These are phyloP conservation scores for Diphyllodes magnificus DNA, from an alignment of 2,113 vertebrate genomes.

Conservation along the genomic window DNA sequence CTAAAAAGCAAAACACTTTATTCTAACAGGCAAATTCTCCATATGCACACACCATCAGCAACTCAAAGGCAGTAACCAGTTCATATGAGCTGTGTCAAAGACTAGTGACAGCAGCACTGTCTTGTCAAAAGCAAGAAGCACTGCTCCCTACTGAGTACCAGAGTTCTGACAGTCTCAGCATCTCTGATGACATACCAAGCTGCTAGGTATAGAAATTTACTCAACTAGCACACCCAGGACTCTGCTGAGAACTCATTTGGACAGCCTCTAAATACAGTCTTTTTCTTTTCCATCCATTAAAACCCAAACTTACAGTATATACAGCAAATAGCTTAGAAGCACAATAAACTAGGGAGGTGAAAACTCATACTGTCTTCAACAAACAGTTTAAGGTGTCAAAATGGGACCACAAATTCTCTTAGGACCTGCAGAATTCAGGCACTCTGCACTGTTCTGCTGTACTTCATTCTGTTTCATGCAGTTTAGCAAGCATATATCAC, in stretches of 20 bases:
- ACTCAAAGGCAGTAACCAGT: neutral
- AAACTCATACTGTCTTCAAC: neutral
- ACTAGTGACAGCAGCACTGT: neutral
- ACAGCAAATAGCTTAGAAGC: neutral
- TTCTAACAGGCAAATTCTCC: neutral
- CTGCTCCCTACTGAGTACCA: neutral
- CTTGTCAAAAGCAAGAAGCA: neutral
- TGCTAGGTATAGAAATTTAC: neutral
- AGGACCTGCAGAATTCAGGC: neutral
- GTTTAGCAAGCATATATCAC: neutral
- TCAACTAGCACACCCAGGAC: neutral
- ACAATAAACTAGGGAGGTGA: neutral
- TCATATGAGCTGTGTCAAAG: neutral
- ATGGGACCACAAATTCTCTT: neutral
- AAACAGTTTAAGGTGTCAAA: neutral
- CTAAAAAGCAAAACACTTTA: neutral
- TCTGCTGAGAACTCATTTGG: neutral
- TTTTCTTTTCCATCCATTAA: neutral
- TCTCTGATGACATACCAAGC: neutral
- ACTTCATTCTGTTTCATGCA: neutral
- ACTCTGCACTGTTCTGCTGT: neutral
- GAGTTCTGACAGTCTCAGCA: neutral
- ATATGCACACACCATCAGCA: neutral
- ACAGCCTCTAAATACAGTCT: neutral
- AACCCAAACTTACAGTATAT: neutral